Evolutionary conservation across 2,113 vertebrate genomes (phyloP).

Genomic region (Nestor notabilis): DNA sequence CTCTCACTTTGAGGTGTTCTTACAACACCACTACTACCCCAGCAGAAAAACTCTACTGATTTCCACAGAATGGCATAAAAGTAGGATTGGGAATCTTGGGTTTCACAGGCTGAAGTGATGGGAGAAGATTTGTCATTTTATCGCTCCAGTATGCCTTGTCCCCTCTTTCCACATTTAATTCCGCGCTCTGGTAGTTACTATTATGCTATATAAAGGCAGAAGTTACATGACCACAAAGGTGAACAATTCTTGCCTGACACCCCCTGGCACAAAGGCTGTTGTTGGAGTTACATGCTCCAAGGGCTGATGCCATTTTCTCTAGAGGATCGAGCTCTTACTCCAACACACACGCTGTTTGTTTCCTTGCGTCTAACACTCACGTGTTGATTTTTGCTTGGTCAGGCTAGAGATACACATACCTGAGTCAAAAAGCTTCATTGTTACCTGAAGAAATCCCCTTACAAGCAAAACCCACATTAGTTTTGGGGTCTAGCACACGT

Average conservation of each 20-base stretch:
- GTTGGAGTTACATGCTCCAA: neutral
- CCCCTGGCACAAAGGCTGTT: neutral
- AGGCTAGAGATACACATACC: neutral
- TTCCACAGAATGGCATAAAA: accelerated
- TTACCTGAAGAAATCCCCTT: neutral
- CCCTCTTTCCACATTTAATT: neutral
- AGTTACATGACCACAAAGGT: neutral
- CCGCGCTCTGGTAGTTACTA: neutral
- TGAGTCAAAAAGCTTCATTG: neutral
- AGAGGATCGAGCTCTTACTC: neutral
- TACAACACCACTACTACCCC: neutral
- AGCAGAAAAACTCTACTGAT: neutral
- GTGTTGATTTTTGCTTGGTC: neutral
- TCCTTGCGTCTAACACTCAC: no score
- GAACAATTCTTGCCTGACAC: neutral
- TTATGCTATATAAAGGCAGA: accelerated
- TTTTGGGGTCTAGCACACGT: neutral
- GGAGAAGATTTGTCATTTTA: neutral
- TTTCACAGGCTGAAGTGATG: neutral
- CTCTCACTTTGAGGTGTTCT: neutral
- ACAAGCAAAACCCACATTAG: neutral
- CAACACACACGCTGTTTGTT: accelerated
- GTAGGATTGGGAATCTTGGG: neutral
- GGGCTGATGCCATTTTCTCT: neutral
- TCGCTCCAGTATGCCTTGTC: neutral